Base-by-base conservation (phyloP, 2,113 vertebrate species). In the Heloderma charlesbogerti region DNA sequence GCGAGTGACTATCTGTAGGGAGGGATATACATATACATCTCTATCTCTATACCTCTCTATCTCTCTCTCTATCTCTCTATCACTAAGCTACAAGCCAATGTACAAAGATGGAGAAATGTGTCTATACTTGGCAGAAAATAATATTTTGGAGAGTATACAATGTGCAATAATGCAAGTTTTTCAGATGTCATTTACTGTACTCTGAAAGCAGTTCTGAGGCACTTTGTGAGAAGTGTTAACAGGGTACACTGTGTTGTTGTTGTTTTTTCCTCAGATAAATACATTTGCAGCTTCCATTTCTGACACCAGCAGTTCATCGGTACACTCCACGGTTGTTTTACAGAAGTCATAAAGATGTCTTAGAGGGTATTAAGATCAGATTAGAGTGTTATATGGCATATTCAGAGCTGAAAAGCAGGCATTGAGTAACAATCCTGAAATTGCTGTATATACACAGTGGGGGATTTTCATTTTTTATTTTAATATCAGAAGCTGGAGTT, bases 361-460 rank as follows among this genome's bases (percentile, higher is more conserved):
- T 81, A 90, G 74, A 5, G 51, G 66, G 25, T 88, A 85, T 48
- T 88, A 18, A 86, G 82, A 34, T 66, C 82, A 34, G 43, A 85
- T 88, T 87, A 79, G 87, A 51, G 34, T 51, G 37, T 71, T 89
- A 5, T 9, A 5, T 54, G n/a, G 66, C 40, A 15, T 54, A 81
- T 88, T 78, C 66, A 20, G n/a, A n/a, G 75, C 48, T 90, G 57
- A 7, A 90, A 92, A 82, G 13, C 43, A 90, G 43, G 20, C 80
- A 31, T 72, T 88, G 0, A 92, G 1, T 66, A 91, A 74, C 67
- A 88, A 87, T n/a, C 31, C 1, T 81, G 66, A 45, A 75, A 31
- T 84, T 81, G 8, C 78, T 87, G 10, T 1, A 45, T 20, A 72
- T 25, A 77, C 37, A 16, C 48, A 3, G 72, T 40, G 25, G 40